phyloP scores from a whole-genome alignment of 2,113 vertebrate species.

The Zapornia atra region DNA sequence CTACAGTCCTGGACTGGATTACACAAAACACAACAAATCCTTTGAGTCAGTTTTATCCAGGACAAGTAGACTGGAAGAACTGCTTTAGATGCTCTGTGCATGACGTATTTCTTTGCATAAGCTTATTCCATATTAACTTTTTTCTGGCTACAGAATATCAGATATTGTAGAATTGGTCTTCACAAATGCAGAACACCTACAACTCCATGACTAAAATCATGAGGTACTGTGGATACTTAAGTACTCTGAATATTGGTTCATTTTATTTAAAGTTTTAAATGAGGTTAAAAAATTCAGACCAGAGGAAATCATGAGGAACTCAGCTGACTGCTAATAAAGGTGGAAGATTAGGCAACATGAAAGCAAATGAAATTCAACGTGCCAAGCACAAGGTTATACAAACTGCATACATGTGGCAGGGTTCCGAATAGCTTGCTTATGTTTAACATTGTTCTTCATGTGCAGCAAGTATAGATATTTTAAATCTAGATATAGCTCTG shows the following conservation, averaged over 20 bases:
- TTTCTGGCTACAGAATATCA: background rate
- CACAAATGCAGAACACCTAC: background rate
- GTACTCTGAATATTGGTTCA: background rate
- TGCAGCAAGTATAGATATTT: background rate
- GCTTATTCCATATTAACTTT: background rate
- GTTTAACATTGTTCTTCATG: background rate
- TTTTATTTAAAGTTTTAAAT: slow-evolving; percentile 12
- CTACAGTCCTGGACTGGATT: background rate
- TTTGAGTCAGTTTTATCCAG: background rate
- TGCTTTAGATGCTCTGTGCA: background rate
- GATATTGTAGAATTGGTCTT: background rate
- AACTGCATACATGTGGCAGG: background rate
- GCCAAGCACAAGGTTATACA: background rate
- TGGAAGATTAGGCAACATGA: background rate
- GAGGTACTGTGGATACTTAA: background rate
- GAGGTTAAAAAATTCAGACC: background rate
- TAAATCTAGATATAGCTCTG: background rate
- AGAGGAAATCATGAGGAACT: background rate
- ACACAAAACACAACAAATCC: background rate
- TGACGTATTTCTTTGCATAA: background rate
- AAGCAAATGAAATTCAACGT: background rate
- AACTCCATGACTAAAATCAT: background rate
- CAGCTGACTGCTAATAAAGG: background rate
- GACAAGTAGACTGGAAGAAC: background rate
- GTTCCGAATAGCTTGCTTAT: background rate